A percentile compares a stretch with the other conserved stretches of the same genome.
These are phyloP conservation scores for Embidobia sp. DNA, from an alignment of 2,888 invertebrate species.

Conservation along the genomic window DNA sequence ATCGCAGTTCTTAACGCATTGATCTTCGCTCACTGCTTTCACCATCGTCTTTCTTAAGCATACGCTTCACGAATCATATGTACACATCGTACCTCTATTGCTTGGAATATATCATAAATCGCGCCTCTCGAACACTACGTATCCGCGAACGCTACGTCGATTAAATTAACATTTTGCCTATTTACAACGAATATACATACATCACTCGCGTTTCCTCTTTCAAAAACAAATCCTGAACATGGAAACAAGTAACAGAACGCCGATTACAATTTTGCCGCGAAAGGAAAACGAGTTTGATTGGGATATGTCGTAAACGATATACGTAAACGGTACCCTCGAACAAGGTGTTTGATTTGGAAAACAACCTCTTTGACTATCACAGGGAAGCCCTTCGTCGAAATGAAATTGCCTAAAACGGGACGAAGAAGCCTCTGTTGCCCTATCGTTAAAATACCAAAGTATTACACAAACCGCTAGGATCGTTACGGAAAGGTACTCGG, in stretches of 20 bases:
- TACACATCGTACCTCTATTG: slow-evolving; percentile 76
- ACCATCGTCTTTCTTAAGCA: slow-evolving; percentile 47
- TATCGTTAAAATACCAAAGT: slow-evolving; percentile 14
- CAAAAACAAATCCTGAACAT: slow-evolving; percentile 20
- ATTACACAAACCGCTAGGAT: slow-evolving; percentile 5
- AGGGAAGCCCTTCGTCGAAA: no score
- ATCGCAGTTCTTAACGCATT: slow-evolving; percentile 51
- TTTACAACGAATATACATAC: slow-evolving; percentile 71
- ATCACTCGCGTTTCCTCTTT: slow-evolving; percentile 45
- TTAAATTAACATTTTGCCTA: slow-evolving; percentile 71
- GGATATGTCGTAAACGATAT: slow-evolving; percentile 79
- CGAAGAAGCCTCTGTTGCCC: slow-evolving; percentile 19
- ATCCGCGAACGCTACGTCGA: slow-evolving; percentile 71
- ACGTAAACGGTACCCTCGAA: slow-evolving; percentile 59
- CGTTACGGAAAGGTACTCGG: no score
- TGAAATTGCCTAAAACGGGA: slow-evolving; percentile 4
- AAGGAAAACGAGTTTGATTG: slow-evolving; percentile 57
- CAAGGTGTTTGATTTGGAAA: slow-evolving; percentile 19
- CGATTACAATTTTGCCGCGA: slow-evolving; percentile 12
- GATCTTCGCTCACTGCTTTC: slow-evolving; percentile 44
- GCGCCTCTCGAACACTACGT: slow-evolving; percentile 77
- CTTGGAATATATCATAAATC: slow-evolving; percentile 76
- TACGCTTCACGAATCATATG: slow-evolving; percentile 69
- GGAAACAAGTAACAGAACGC: slow-evolving; percentile 29
- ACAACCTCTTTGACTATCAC: slow-evolving; percentile 20